A percentile compares a stretch with the other conserved stretches of the same genome.
Evolutionary conservation across 2,797 vertebrate species (phyloP).

Genomic region (Buphagus erythrorhynchus): DNA sequence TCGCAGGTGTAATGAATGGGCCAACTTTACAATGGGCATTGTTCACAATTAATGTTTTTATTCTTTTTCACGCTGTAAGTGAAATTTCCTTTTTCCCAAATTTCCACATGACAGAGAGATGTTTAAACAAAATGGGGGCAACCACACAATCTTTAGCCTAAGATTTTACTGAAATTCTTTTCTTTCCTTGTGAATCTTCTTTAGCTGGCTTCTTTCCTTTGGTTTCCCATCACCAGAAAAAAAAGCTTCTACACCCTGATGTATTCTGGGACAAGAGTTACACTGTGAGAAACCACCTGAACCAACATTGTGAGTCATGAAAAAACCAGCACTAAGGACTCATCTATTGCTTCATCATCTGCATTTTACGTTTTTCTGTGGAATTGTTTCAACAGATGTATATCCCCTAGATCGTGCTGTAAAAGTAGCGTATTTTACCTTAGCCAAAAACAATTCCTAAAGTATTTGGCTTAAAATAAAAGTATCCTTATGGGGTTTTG

Average conservation of each 20-base stretch:
- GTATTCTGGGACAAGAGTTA: neutral
- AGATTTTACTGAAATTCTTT: neutral
- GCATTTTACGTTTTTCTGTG: neutral
- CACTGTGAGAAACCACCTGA: slow-evolving; percentile 33
- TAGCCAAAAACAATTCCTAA: slow-evolving; percentile 27
- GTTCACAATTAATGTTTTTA: neutral
- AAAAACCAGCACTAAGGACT: neutral
- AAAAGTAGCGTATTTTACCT: neutral
- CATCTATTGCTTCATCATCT: neutral
- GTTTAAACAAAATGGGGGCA: neutral
- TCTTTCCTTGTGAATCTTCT: neutral
- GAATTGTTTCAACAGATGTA: slow-evolving; percentile 45
- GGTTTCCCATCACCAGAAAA: neutral
- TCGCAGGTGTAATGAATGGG: neutral
- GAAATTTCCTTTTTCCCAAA: neutral
- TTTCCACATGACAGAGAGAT: neutral
- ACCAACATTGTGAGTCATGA: neutral
- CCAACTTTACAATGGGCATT: neutral
- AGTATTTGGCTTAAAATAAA: slow-evolving; percentile 35
- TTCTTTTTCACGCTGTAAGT: neutral
- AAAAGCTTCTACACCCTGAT: neutral
- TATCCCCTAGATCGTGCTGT: neutral
- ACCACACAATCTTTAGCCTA: neutral
- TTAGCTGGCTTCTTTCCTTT: neutral
- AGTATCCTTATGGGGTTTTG: neutral